A percentile compares a stretch with the other conserved stretches of the same genome.
Evolutionary conservation across 2,888 invertebrate species (phyloP).

Genomic region (Hirtodrosophila trivittata): DNA sequence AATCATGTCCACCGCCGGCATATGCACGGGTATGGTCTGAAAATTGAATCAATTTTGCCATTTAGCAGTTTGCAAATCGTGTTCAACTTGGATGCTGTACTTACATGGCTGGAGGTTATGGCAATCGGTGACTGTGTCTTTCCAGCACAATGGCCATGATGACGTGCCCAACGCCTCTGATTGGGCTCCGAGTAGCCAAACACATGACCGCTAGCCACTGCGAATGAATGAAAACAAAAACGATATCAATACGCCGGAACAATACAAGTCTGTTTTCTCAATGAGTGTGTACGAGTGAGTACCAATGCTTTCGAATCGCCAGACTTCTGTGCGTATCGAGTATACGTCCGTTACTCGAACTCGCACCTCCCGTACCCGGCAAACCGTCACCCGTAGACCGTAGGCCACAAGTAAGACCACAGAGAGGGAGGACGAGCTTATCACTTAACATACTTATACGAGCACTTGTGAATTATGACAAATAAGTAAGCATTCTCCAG

Average conservation of each 20-base stretch:
- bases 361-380: too few species aligned
- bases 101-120: slow-evolving; percentile 85
- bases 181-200: slow-evolving; percentile 87
- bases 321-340: too few species aligned
- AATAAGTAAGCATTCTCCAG: neutral
- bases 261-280: slow-evolving; percentile 6
- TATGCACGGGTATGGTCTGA: slow-evolving; percentile 87
- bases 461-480: slow-evolving; percentile 70
- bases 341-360: too few species aligned
- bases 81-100: neutral
- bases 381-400: too few species aligned
- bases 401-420: too few species aligned
- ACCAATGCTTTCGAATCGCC: slow-evolving; percentile 14
- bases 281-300: slow-evolving; percentile 4
- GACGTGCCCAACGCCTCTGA: slow-evolving; percentile 87
- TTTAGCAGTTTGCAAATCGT: neutral
- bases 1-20: slow-evolving; percentile 89
- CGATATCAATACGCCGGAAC: neutral
- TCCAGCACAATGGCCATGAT: slow-evolving; percentile 88
- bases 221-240: slow-evolving; percentile 27
- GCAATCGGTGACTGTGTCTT: slow-evolving; percentile 87
- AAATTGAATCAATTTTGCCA: slow-evolving; percentile 18
- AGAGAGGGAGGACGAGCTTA: slow-evolving; percentile 34
- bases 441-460: slow-evolving; percentile 64
- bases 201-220: slow-evolving; percentile 79